Evolutionary conservation across 2,113 vertebrate species (phyloP).

Genomic region (Oreochromis spilurus): DNA sequence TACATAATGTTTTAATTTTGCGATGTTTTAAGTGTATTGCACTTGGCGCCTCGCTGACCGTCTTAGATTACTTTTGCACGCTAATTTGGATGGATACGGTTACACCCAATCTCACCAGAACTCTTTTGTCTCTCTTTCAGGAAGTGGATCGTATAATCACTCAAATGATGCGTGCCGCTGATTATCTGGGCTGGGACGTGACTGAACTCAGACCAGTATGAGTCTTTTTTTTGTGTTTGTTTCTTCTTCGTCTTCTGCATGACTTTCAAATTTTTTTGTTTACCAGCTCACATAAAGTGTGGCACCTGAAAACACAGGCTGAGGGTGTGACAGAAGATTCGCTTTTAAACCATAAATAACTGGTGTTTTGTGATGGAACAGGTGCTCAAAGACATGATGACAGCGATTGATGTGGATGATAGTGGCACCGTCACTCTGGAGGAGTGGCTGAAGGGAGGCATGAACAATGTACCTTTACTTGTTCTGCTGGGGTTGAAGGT

Average conservation of each 20-base stretch:
- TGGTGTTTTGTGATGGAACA: conserved; percentile 41
- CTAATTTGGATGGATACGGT: neutral
- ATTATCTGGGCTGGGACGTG: conserved; percentile 92
- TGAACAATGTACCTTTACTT: conserved; percentile 86
- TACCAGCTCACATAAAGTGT: neutral
- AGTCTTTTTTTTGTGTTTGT: neutral
- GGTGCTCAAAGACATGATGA: conserved; percentile 93
- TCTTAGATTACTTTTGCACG: neutral
- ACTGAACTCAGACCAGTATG: conserved; percentile 88
- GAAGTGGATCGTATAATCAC: conserved; percentile 90
- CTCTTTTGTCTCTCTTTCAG: conserved; percentile 55
- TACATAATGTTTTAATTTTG: neutral
- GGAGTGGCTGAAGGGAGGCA: conserved; percentile 88
- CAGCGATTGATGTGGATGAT: conserved; percentile 82
- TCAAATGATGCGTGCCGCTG: conserved; percentile 93
- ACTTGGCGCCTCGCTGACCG: neutral
- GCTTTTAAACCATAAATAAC: too few species aligned
- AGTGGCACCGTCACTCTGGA: conserved; percentile 84
- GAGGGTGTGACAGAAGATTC: neutral
- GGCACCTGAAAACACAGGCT: neutral
- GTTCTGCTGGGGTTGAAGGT: conserved; percentile 89
- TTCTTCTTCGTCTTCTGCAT: neutral
- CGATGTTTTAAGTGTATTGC: neutral
- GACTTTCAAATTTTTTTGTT: neutral
- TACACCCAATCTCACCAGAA: neutral